A percentile compares a stretch with the other conserved stretches of the same genome.
Evolutionary conservation across 64 coral and sea anemone species (phyloP).

Genomic region (Montipora efflorescens): DNA sequence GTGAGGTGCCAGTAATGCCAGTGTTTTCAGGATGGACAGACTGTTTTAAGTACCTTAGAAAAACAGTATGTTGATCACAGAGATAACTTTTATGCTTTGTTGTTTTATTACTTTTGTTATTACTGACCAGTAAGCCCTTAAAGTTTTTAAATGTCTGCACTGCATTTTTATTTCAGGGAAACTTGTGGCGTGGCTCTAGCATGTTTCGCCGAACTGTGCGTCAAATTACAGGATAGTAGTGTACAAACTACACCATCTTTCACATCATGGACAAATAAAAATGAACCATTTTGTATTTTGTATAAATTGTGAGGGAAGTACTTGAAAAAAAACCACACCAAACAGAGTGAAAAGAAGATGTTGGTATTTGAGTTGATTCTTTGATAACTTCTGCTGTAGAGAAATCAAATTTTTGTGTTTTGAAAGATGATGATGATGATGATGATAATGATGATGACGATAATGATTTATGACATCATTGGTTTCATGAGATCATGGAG

Average conservation of each 20-base stretch:
- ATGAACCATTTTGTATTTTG: neutral
- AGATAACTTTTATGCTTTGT: neutral
- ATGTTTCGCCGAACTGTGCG: conserved; percentile 57
- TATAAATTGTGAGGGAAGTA: neutral
- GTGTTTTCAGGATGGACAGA: conserved; percentile 68
- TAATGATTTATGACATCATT: too few species aligned
- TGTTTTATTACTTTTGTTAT: neutral
- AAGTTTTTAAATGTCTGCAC: neutral
- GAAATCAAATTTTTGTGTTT: too few species aligned
- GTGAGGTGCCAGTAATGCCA: conserved; percentile 60
- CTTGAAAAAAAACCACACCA: neutral
- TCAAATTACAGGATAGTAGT: neutral
- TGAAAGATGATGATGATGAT: neutral
- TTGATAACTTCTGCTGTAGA: neutral
- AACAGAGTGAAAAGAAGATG: neutral
- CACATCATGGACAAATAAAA: neutral
- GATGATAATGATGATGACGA: too few species aligned
- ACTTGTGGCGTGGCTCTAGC: conserved; percentile 76
- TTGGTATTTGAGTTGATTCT: neutral
- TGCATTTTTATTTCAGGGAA: conserved; percentile 31
- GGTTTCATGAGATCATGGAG: too few species aligned
- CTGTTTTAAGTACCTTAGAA: conserved; percentile 68
- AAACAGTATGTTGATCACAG: conserved; percentile 31
- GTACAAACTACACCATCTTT: neutral
- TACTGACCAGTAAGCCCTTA: neutral